Conservation (phyloP, 2,888 invertebrate species). For the Diarsia mendica region DNA sequence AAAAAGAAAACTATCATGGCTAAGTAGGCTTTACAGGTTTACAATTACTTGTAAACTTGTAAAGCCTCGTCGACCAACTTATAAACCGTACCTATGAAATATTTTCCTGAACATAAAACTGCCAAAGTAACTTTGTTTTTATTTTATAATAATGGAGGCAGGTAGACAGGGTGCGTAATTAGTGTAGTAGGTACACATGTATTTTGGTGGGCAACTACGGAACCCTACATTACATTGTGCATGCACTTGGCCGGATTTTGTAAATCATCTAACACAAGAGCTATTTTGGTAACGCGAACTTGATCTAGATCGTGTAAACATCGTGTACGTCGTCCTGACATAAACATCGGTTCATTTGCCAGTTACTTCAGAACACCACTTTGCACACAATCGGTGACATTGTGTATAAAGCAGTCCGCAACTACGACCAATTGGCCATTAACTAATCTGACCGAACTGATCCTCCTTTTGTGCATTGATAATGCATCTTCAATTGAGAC, state of each 20-base stretch:
- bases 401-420: background rate
- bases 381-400: background rate
- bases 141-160: too few relatives aligned
- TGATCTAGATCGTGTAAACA: background rate
- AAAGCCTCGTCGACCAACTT: too few relatives aligned
- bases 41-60: too few relatives aligned
- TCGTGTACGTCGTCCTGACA: background rate
- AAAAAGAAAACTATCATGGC: too few relatives aligned
- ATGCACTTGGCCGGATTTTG: background rate
- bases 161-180: too few relatives aligned
- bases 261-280: background rate
- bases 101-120: too few relatives aligned
- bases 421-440: constrained; percentile 25
- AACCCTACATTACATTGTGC: too few relatives aligned
- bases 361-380: background rate
- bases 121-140: too few relatives aligned
- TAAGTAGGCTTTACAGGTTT: too few relatives aligned
- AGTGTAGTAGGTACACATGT: too few relatives aligned
- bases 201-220: too few relatives aligned
- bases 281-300: background rate
- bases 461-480: constrained; percentile 39
- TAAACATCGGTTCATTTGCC: background rate
- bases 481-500: constrained; percentile 41
- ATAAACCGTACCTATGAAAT: too few relatives aligned
- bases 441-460: constrained; percentile 22